These are phyloP conservation scores for Protobothrops mucrosquamatus DNA, from an alignment of 2,113 vertebrate genomes.

Conservation along the genomic window DNA sequence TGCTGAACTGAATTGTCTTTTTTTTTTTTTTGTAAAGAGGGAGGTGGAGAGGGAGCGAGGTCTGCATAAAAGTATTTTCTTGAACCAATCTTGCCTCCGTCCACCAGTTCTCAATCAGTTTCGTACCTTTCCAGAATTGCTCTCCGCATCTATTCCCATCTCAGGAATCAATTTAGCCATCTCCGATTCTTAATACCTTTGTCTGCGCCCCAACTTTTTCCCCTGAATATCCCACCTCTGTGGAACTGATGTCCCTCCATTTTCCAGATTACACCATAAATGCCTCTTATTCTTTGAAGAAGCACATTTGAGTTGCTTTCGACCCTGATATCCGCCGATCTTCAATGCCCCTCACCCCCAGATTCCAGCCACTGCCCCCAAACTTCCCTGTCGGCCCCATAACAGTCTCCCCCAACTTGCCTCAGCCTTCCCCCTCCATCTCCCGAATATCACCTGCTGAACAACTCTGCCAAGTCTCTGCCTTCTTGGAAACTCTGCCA, in stretches of 20 bases:
- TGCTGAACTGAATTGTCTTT: not conserved
- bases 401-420: not conserved
- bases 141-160: not conserved
- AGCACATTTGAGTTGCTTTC: not conserved
- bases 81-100: not conserved
- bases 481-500: constrained; percentile 14
- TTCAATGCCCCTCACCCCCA: not conserved
- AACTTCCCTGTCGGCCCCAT: not conserved
- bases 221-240: not conserved
- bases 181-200: not conserved
- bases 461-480: constrained; percentile 14
- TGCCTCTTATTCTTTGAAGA: not conserved
- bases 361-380: not conserved
- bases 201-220: not conserved
- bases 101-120: not conserved
- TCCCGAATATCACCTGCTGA: not conserved
- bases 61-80: not conserved
- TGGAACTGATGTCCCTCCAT: not conserved
- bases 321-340: not conserved
- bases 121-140: not conserved
- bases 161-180: not conserved
- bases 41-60: no score
- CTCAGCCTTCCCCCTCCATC: not conserved
- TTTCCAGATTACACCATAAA: not conserved
- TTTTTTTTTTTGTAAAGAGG: not conserved